Base-by-base conservation (phyloP, 2,888 invertebrate genomes). In the Acronicta leporina region DNA sequence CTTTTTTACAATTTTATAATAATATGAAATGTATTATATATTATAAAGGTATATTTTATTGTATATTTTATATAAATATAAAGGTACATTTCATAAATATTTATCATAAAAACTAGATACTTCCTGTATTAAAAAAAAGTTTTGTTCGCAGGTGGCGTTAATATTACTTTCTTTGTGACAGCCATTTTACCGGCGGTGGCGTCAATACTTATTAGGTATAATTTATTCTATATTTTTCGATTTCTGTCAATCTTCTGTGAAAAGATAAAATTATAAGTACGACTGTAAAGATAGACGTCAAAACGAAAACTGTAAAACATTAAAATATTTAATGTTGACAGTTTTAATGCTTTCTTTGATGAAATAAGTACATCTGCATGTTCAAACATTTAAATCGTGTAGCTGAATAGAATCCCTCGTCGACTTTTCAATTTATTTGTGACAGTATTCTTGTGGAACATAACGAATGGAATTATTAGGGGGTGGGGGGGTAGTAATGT, bases 391-490 rank as follows among this genome's bases (percentile, higher is more conserved):
- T 72, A 75, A 73, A 75, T 72, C 59, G 58, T 72, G 57, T 67
- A 55, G 45, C 54, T 55, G 59, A 63, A 63, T 61, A 48, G 43
- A 55, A 44, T 75, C 73, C 58, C 76, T 69, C 53, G 72, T 63
- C 74, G 75, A 75, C 72, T 83, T 85, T 84, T 80, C 82, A 86
- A 85, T 86, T 85, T 86, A 83, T 82, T 84, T 84, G 76, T 77
- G 79, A 82, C 79, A 81, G 79, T 72, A 70, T 73, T 81, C 77
- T 76, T 73, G 77, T 75, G 79, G 75, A 79, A 77, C 76, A 73
- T 81, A 81, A 84, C 79, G 77, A 82, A 84, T 82, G 70, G 62
- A 82, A 86, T 84, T 84, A 84, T 84, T 85, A 81, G 67, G 75
- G 51, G 51, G 63, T 62, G 72, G 53, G 66, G 66, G 73, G 63